Percentiles rank a stretch among this genome's conserved stretches.
Conservation (phyloP, 1,140 invertebrate species). For the Formica selysi region DNA sequence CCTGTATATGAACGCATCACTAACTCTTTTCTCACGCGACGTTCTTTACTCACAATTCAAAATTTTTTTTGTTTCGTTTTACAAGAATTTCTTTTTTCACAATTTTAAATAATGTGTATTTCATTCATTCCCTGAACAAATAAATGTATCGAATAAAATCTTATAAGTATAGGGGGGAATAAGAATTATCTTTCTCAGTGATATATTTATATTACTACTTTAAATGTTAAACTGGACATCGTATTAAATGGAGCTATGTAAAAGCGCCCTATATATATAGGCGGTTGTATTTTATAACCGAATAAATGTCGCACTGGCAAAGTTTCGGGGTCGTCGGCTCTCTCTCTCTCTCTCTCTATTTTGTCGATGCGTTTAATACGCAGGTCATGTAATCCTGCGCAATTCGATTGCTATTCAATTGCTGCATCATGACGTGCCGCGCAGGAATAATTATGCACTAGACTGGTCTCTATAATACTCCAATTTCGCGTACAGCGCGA, state of each 20-base stretch:
- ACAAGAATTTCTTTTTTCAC: background rate
- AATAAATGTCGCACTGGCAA: conserved; percentile 49
- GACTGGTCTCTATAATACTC: conserved; percentile 50
- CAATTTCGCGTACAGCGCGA: conserved; percentile 51
- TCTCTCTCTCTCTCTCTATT: conserved; percentile 14
- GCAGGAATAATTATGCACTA: conserved; percentile 58
- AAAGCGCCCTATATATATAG: conserved; percentile 27
- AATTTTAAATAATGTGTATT: no score
- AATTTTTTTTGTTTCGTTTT: background rate
- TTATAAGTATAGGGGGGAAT: background rate
- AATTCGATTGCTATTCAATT: conserved; percentile 64
- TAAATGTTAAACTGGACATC: background rate
- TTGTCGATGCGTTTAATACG: conserved; percentile 59
- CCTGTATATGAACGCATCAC: background rate
- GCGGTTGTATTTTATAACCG: conserved; percentile 34
- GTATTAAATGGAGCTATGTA: conserved; percentile 28
- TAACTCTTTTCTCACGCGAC: background rate
- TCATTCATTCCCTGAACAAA: no score
- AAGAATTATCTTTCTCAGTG: background rate
- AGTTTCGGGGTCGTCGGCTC: conserved; percentile 34
- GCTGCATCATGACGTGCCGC: conserved; percentile 58
- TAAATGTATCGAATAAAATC: background rate
- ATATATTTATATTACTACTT: conserved; percentile 1
- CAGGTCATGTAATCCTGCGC: conserved; percentile 58
- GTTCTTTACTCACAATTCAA: background rate